phyloP scores from a whole-genome alignment of 2,888 invertebrate genomes.

The Teleogryllus oceanicus region DNA sequence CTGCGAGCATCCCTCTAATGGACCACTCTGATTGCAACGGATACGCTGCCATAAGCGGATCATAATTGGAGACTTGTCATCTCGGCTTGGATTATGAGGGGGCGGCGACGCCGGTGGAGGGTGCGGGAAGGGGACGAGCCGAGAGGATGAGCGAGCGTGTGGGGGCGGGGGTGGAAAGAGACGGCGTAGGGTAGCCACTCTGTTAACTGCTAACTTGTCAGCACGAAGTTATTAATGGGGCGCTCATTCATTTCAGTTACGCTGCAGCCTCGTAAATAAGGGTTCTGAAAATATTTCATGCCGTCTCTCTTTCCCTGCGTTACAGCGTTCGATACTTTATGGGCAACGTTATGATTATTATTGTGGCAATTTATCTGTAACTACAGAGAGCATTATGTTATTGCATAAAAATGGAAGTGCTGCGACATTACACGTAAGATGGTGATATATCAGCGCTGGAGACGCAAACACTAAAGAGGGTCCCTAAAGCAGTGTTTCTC shows the following conservation, averaged over 20 bases:
- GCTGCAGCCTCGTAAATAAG: slow-evolving; percentile 12
- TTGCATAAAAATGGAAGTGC: not conserved
- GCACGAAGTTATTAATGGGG: slow-evolving; percentile 26
- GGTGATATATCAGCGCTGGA: not conserved
- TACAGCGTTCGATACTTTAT: slow-evolving; percentile 12
- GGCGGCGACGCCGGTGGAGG: slow-evolving; percentile 5
- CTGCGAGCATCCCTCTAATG: slow-evolving; percentile 27
- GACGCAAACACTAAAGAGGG: not conserved
- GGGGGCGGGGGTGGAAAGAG: not conserved
- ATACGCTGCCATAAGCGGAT: slow-evolving; percentile 31
- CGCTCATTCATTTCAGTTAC: slow-evolving; percentile 11
- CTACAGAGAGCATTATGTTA: not conserved
- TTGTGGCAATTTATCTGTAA: not conserved
- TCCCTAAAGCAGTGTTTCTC: too few species aligned
- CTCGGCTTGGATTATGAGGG: slow-evolving; percentile 20
- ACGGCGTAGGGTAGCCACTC: slow-evolving; percentile 18
- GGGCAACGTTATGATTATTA: not conserved
- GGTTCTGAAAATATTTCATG: not conserved
- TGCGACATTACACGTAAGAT: not conserved
- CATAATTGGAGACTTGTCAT: slow-evolving; percentile 33
- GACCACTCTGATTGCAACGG: slow-evolving; percentile 32
- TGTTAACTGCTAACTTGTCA: slow-evolving; percentile 23
- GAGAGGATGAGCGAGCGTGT: slow-evolving; percentile 23
- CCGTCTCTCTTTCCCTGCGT: not conserved
- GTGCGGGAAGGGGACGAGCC: not conserved